Conservation (phyloP, 2,797 vertebrate species). For the Gila robusta region DNA sequence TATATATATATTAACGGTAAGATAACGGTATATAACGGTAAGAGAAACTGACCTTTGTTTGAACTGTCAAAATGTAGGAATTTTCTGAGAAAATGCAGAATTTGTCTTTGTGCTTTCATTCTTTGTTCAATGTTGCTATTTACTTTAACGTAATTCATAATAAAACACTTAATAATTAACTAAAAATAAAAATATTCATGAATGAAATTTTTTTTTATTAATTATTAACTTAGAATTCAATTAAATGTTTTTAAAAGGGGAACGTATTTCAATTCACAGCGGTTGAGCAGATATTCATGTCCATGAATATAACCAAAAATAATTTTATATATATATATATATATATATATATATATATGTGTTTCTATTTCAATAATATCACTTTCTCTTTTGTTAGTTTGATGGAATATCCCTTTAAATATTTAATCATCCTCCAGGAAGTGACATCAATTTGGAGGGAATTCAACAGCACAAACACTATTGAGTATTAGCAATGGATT, state of each 20-base stretch:
- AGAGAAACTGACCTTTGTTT: too few relatives aligned
- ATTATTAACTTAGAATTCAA: background rate
- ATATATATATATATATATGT: too few relatives aligned
- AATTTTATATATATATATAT: too few relatives aligned
- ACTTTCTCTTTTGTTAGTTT: background rate
- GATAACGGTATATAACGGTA: background rate
- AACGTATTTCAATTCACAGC: rapidly evolving
- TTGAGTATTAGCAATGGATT: background rate
- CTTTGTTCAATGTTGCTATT: background rate
- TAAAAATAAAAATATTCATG: background rate
- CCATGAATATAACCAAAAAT: too few relatives aligned
- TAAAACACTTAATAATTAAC: background rate
- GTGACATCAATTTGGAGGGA: background rate
- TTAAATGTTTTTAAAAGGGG: background rate
- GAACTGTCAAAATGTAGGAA: background rate
- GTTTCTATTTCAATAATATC: background rate
- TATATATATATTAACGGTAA: background rate
- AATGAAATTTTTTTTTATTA: background rate
- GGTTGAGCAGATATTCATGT: background rate
- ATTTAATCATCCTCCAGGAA: background rate
- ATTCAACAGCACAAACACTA: background rate
- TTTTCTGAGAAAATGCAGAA: background rate
- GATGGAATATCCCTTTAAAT: too few relatives aligned
- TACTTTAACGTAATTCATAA: background rate
- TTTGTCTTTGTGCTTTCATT: background rate